Base-by-base conservation (phyloP, 2,113 vertebrate species). In the Scortum barcoo region DNA sequence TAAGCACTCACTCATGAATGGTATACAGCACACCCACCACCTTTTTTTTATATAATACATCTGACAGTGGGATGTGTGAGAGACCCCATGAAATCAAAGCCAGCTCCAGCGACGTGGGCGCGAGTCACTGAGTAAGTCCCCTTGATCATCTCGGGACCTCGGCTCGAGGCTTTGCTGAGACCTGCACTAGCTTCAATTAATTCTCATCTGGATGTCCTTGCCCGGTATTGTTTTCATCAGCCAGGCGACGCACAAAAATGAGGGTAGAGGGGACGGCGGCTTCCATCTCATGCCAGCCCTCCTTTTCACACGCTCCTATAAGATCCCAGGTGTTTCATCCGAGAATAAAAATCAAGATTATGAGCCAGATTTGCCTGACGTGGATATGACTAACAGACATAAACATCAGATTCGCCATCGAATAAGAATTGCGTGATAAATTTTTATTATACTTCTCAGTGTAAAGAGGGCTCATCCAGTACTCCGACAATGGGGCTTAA, bases 51-150 rank as follows among this genome's bases (percentile, higher is more conserved):
- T 78, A 74, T 80, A 80, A 80, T 62, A 44, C 72, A 84, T 85
- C 63, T 81, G 79, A 46, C 63, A 42, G 77, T 44, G 85, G 36
- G 76, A 87, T 62, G 68, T 81, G 69, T 73, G 83, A 81, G 65
- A 67, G 87, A 80, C 80, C 78, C 57, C n/a, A 74, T 68, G 60
- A 82, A 84, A 84, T 88, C 76, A 86, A 80, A 86, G 75, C 66
- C 42, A n/a, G 19, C 62, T 78, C 66, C 60, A 19, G 53, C 24
- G 12, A 72, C n/a, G 54, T 83, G 40, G 78, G 80, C 30, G 76
- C 78, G 57, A 90, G 75, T 86, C 75, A 78, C 73, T 87, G 58
- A 7, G 0, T 12, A 30, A 86, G 78, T 87, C 84, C 80, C 70
- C 74, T 89, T 87, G 73, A 88, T 89, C 85, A 76, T 82, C 71